These are phyloP conservation scores for Motacilla tschutschensis DNA, from an alignment of 2,113 vertebrate genomes.

Conservation along the genomic window DNA sequence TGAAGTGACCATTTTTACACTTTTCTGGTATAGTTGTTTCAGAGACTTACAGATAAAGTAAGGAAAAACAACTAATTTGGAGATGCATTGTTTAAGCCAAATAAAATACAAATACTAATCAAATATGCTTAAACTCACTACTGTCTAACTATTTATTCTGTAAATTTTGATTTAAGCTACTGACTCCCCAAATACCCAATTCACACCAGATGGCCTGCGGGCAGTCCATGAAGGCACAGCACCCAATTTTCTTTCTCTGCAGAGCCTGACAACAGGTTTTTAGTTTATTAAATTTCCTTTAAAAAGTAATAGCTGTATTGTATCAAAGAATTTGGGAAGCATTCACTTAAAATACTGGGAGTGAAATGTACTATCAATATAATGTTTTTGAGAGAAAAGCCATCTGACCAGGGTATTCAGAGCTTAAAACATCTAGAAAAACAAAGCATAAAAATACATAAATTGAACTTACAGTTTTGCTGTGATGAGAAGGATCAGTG, in stretches of 20 bases:
- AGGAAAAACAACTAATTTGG: not conserved
- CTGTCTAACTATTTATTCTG: not conserved
- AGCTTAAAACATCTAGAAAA: not conserved
- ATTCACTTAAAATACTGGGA: not conserved
- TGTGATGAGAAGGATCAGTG: conserved; percentile 91
- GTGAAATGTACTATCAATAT: not conserved
- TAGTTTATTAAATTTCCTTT: not conserved
- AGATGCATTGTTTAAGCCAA: not conserved
- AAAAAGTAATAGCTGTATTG: not conserved
- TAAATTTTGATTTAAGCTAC: not conserved
- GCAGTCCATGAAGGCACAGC: not conserved
- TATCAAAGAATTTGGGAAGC: not conserved
- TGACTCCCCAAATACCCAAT: not conserved
- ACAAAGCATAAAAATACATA: not conserved
- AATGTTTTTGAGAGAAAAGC: not conserved
- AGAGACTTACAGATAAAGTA: not conserved
- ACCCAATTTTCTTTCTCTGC: not conserved
- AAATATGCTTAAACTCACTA: not conserved
- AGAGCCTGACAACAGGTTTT: not conserved
- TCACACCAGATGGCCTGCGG: rapidly evolving
- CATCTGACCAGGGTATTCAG: not conserved
- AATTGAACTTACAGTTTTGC: conserved; percentile 93
- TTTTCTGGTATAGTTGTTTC: not conserved
- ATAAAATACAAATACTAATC: not conserved
- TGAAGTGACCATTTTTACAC: not conserved